Base-by-base conservation (phyloP, 2,113 vertebrate species). In the Brachyistius frenatus region DNA sequence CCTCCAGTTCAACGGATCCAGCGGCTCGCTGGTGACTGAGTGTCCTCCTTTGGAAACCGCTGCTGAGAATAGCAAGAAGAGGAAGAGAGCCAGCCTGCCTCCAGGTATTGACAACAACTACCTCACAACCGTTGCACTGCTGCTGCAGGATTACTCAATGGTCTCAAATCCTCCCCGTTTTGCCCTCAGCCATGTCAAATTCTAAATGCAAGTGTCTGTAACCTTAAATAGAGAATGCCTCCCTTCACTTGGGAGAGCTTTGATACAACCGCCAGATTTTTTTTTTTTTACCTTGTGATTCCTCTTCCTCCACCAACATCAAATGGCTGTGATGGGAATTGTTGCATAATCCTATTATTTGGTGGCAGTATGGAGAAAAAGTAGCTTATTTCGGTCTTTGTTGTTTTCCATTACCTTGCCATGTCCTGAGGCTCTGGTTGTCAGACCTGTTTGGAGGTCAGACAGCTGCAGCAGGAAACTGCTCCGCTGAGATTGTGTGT, bases 61-160 rank as follows among this genome's bases (percentile, higher is more conserved):
- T 54, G 89, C 93, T 0, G 95, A 97, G 31, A 93, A 85, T 14
- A 94, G 91, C 90, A 96, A 96, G 92, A 97, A 96, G 93, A 96
- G 96, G 89, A 97, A 95, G 91, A 93, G 96, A 90, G 82, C 94
- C 87, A 93, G 78, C 57, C 31, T 96, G 76, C 92, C 94, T 89
- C 76, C 96, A 94, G 97, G 98, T 99, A 94, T 89, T 39, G 47
- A 73, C 77, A 54, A n/a, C 67, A 23, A 16, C 72, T 31, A 30
- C 50, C 30, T 49, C 44, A 8, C 60, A 36, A 7, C 46, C 76
- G 15, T 68, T 54, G n/a, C 56, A 63, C 46, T 13, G 23, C 13
- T 31, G 70, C 70, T 60, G 67, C 70, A 49, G 83, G 66, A 66
- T 73, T 76, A 32, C 41, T 64, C 32, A 13, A 5, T 78, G 57